Evolutionary conservation across 2,797 vertebrate species (phyloP), one percentile per base, ranked within the genome.

Genomic region (Mormyrus hasselquistii): DNA sequence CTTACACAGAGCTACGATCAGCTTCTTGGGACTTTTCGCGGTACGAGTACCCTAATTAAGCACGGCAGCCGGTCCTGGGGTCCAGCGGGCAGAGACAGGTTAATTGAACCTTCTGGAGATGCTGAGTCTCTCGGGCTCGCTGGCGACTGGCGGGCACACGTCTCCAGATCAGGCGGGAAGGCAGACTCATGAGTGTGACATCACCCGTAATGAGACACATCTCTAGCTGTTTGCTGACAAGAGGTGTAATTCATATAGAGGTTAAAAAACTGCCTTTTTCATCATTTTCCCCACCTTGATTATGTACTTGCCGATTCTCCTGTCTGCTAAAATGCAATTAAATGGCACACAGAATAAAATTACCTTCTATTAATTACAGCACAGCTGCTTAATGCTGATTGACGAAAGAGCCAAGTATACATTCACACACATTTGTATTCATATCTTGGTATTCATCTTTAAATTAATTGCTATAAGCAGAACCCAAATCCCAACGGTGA

Each of bases 81-180:
- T 94, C 93, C 86, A 29, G 44, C 84, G 83, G 90, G 93, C 94
- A 95, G 94, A 93, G 93, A 94, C 93, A 95, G 95, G 96, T 96
- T 96, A 96, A 96, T 95, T 95, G 96, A 95, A 95, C 93, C 95
- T 96, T 94, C 91, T 93, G 95, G 95, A 96, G 95, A 93, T 93
- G 44, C 52, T 57, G 44, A 14, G 25, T 94, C 92, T 92, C 92
- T 92, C 91, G 92, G 93, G 89, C 88, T 93, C 93, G 92, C 94
- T 92, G 93, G 92, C 90, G 89, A 95, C 95, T 94, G 92, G 92
- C 93, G 90, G 90, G 92, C 92, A 95, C 95, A 94, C 95, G 95
- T 96, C 95, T 96, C 19, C 16, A 4, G 19, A 47, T 10, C 93
- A 92, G 95, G 95, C 94, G 92, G 89, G 91, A 90, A 93, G 86